Percentiles rank a stretch among this genome's conserved stretches.
Evolutionary conservation across 37 sponge, comb jelly and placozoan genomes (phyloP).

Genomic region (Beroe forskalii): DNA sequence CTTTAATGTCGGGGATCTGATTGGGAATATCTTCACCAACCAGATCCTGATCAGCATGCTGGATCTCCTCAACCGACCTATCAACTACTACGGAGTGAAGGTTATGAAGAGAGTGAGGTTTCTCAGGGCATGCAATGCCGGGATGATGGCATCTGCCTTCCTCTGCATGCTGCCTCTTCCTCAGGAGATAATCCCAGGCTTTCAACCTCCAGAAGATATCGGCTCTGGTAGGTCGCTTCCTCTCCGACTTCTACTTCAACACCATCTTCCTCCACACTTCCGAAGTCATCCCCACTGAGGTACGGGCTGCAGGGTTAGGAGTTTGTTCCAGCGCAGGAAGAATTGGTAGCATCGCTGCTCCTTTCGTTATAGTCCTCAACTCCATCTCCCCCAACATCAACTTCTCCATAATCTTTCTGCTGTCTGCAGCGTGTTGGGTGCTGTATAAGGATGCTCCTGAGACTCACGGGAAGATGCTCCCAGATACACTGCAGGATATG

Average conservation of each 20-base stretch:
- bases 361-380: constrained; percentile 15
- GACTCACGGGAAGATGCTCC: constrained; percentile 48
- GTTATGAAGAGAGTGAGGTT: constrained; percentile 27
- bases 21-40: constrained; percentile 56
- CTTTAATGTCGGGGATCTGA: constrained; percentile 50
- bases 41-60: constrained; percentile 36
- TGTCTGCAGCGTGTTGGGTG: not conserved
- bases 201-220: constrained; percentile 51
- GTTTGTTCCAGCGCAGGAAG: constrained; percentile 42
- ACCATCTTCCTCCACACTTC: constrained; percentile 57
- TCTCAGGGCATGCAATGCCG: constrained; percentile 57
- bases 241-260: constrained; percentile 46
- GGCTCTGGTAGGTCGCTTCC: constrained; percentile 12
- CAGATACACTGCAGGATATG: constrained; percentile 6
- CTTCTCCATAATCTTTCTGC: constrained; percentile 1
- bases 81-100: constrained; percentile 54
- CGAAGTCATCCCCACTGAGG: constrained; percentile 24
- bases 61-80: constrained; percentile 28
- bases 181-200: constrained; percentile 30
- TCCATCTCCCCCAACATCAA: constrained; percentile 35
- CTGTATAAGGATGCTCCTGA: not conserved
- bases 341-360: constrained; percentile 36
- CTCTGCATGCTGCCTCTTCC: constrained; percentile 23
- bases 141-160: not conserved
- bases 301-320: constrained; percentile 1